These are phyloP conservation scores for Diplolepis rosae DNA, from an alignment of 2,888 invertebrate species.

Conservation along the genomic window DNA sequence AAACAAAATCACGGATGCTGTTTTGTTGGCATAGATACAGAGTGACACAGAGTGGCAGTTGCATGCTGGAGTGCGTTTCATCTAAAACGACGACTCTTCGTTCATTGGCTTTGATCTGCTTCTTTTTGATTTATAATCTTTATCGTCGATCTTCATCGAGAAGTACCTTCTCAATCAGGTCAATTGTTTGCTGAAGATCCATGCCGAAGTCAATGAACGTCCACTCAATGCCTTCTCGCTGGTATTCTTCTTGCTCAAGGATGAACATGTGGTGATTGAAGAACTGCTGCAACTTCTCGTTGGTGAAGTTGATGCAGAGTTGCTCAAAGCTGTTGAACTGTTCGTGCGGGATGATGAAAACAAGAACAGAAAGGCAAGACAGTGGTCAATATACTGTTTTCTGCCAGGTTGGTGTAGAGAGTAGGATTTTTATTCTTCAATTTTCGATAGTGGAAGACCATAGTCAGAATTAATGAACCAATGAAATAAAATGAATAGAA, in stretches of 20 bases:
- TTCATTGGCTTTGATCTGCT: conserved; percentile 34
- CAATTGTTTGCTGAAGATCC: conserved; percentile 88
- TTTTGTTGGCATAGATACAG: conserved; percentile 33
- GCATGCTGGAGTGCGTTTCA: conserved; percentile 56
- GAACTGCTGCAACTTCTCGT: conserved; percentile 86
- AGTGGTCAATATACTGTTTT: conserved; percentile 66
- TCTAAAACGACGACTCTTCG: conserved; percentile 36
- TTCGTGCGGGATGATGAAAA: conserved; percentile 63
- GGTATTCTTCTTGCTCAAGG: conserved; percentile 86
- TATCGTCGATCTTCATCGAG: conserved; percentile 48
- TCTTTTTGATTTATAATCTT: conserved; percentile 3
- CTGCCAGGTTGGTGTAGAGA: conserved; percentile 37
- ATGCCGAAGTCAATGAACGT: conserved; percentile 87
- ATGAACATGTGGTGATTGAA: conserved; percentile 89
- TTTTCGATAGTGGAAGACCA: background rate
- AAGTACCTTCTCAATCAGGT: conserved; percentile 85
- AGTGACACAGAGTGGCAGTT: conserved; percentile 41
- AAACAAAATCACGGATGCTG: conserved; percentile 17
- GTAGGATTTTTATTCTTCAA: conserved; percentile 4
- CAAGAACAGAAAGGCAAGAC: conserved; percentile 64
- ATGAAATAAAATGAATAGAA: no score
- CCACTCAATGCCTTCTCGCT: conserved; percentile 84
- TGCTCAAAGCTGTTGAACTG: conserved; percentile 86
- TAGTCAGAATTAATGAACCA: no score
- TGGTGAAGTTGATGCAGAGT: conserved; percentile 87